Evolutionary conservation across 1,140 invertebrate genomes (phyloP).

Genomic region (Diachasma alloeum): DNA sequence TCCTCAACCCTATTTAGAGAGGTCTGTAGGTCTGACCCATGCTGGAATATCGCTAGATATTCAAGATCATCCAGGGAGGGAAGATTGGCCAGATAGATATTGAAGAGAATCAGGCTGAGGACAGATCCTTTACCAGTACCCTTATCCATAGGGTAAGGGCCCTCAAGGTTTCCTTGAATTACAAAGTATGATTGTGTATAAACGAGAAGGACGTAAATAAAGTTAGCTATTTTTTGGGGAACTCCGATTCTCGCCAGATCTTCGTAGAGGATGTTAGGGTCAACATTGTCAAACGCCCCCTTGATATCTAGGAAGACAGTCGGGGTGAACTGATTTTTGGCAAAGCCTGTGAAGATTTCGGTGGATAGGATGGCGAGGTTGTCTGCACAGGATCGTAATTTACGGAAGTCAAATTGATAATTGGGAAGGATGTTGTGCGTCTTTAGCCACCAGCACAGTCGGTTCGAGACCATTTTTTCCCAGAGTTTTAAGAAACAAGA

Average conservation of each 20-base stretch:
- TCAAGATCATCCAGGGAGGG: background rate
- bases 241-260: background rate
- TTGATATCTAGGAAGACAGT: slow-evolving; percentile 30
- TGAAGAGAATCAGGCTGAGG: background rate
- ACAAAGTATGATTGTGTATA: background rate
- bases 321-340: background rate
- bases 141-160: background rate
- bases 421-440: slow-evolving; percentile 13
- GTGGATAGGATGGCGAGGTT: slow-evolving; percentile 14
- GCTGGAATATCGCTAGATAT: background rate
- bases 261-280: background rate
- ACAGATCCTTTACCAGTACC: background rate
- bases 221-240: background rate
- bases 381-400: slow-evolving; percentile 22
- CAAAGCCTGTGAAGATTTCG: background rate
- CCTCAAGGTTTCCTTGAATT: background rate
- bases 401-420: slow-evolving; percentile 31
- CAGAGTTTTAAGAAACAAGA: no score
- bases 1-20: background rate
- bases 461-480: slow-evolving; percentile 30
- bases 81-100: background rate
- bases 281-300: slow-evolving; percentile 35
- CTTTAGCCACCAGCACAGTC: slow-evolving; percentile 26
- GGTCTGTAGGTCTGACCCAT: background rate
- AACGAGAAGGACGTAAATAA: background rate